Conservation (phyloP, 2,888 invertebrate genomes). For the Diachrysia chrysitis region DNA sequence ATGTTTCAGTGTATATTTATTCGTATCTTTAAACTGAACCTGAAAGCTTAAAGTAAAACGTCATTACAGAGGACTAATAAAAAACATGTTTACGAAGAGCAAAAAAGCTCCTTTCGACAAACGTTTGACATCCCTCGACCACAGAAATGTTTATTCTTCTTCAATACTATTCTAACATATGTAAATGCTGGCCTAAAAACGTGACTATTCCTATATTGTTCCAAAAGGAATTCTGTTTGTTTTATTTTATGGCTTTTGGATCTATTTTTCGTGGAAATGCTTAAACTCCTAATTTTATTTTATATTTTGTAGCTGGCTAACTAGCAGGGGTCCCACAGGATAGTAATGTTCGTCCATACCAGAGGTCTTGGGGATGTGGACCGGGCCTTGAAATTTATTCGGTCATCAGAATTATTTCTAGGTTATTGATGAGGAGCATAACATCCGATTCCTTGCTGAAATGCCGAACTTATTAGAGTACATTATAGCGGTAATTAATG, state of each 20-base stretch:
- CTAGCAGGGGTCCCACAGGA: too few relatives aligned
- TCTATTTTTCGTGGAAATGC: conserved; percentile 8
- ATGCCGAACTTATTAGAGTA: neutral
- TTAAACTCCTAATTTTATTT: neutral
- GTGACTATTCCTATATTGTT: conserved; percentile 43
- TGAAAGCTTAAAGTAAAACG: neutral
- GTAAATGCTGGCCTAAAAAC: conserved; percentile 48
- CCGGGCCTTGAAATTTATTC: too few relatives aligned
- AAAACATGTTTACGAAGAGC: conserved; percentile 14
- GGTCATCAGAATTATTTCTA: too few relatives aligned
- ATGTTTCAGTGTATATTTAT: neutral
- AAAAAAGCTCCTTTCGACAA: conserved; percentile 11
- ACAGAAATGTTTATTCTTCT: conserved; percentile 41
- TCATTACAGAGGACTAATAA: neutral
- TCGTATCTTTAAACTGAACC: neutral
- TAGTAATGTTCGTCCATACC: too few relatives aligned
- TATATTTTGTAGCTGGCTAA: neutral
- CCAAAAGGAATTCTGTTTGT: conserved; percentile 42
- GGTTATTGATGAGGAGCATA: neutral
- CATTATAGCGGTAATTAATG: neutral
- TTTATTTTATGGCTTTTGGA: conserved; percentile 30
- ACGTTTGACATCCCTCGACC: conserved; percentile 20
- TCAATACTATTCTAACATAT: conserved; percentile 45
- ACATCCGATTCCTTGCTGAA: neutral
- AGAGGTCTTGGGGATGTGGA: too few relatives aligned